phyloP scores from a whole-genome alignment of 2,888 invertebrate genomes.

The Polydrusus tereticollis region DNA sequence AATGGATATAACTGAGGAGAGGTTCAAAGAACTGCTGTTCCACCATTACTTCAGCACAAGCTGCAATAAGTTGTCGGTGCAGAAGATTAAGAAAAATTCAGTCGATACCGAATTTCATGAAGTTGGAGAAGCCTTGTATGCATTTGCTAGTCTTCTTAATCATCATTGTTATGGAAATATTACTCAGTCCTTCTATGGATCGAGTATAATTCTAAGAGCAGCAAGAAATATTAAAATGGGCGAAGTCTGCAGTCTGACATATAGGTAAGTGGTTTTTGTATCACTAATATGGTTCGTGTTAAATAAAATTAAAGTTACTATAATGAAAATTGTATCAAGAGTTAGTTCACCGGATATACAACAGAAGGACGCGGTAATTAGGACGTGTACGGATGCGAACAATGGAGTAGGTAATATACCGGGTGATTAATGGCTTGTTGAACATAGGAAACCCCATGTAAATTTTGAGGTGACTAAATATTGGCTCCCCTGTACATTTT shows the following conservation, averaged over 20 bases:
- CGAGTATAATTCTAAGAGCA: constrained; percentile 71
- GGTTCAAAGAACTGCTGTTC: constrained; percentile 46
- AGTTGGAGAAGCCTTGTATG: constrained; percentile 56
- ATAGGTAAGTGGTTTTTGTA: constrained; percentile 63
- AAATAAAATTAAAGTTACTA: too few species aligned
- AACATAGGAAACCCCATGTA: too few species aligned
- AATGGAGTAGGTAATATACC: too few species aligned
- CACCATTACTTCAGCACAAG: constrained; percentile 46
- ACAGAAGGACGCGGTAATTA: too few species aligned
- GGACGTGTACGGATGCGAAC: too few species aligned
- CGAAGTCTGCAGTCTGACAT: constrained; percentile 82
- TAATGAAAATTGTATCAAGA: too few species aligned
- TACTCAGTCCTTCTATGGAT: constrained; percentile 72
- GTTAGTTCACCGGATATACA: too few species aligned
- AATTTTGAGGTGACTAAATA: too few species aligned
- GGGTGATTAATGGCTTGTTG: too few species aligned
- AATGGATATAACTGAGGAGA: constrained; percentile 20
- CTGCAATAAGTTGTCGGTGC: constrained; percentile 35
- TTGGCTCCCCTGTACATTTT: too few species aligned
- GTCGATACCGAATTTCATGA: constrained; percentile 44
- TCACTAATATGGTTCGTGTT: too few species aligned
- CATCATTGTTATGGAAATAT: constrained; percentile 91
- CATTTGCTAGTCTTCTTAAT: constrained; percentile 81
- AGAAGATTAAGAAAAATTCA: constrained; percentile 42
- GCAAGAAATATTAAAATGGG: constrained; percentile 78